Evolutionary conservation across 2,797 vertebrate species (phyloP), one percentile per base, ranked within the genome.

Genomic region (Ara ararauna): DNA sequence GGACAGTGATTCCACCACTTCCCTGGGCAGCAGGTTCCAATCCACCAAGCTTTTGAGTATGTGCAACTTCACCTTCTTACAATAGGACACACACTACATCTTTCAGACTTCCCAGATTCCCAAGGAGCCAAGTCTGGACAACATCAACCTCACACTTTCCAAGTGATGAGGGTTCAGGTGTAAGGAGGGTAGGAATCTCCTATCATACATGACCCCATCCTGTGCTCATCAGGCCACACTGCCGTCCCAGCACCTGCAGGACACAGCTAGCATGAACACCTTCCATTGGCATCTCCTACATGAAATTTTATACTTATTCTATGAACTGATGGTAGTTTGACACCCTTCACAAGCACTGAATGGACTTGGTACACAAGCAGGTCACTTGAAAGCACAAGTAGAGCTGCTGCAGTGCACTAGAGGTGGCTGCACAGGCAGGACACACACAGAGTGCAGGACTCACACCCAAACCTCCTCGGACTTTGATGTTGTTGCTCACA

Each of bases 141-240:
- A 6, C 15, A 61, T 11, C 23, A 24, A 1, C 44, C 30, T 34
- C 18, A 5, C 2, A 2, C 22, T 47, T 91, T 23, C 73, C 79
- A 61, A 51, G 56, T 7, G 22, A 53, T 32, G 64, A 65, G 24
- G 30, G 5, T 48, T 56, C 6, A 20, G 45, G 5, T 50, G 44
- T 26, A 29, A 44, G 40, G 24, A 50, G 17, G 24, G 38, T 47
- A 71, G 27, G 6, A 12, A 9, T 47, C 50, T 65, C 29, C 32
- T 42, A 40, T 2, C 13, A 13, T 9, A 22, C 53, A 16, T 1
- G 17, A 9, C 13, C 1, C 1, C 40, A 23, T 30, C 67, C 64
- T 70, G 56, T n/a, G 29, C 19, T 56, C 10, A 0, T 2, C 17
- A 20, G 30, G 34, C 29, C 32, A 42, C 0, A 0, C 58, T 4